Base-by-base conservation (phyloP, 2,888 invertebrate genomes). In the Petrolisthes manimaculis region DNA sequence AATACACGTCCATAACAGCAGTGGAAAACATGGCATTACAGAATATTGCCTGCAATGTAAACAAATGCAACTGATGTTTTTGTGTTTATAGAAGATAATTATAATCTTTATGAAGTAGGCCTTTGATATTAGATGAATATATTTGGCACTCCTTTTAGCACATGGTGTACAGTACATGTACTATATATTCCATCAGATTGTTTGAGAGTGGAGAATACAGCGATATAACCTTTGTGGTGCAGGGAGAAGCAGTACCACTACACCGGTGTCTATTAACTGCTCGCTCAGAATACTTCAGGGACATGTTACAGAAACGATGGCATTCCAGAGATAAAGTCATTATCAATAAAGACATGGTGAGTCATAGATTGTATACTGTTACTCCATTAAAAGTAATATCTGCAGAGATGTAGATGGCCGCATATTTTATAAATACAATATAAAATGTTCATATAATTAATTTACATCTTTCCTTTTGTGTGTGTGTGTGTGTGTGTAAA, bases 201-300 rank as follows among this genome's bases (percentile, higher is more conserved):
- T 88, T 92, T 79, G 91, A 91, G 75, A 91, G 90, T 74, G 92
- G 92, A n/a, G 91, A 92, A 37, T 92, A 93, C 90, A 92, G 92
- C 81, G 94, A 94, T 92, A 92, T 94, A 3, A 92, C 92, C 12
- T 93, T 94, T 91, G 90, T 92, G 83, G 92, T 93, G 0, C 93
- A 93, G 88, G 93, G 93, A 2, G 91, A 92, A 80, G 89, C 89
- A 54, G 93, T 94, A 87, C 91, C 92, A 4, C 93, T 93, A 4
- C 94, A 94, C 91, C 92, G 93, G 21, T 93, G 93, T 91, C 92
- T 94, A 55, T 92, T 94, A 77, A 92, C 93, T 54, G 93, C 93
- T 3, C 92, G 94, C 8, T 93, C 93, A 86, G 91, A 92, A 4
- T 94, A 93, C 91, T 94, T 94, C 91, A 92, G 92, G 24, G 92